These are phyloP conservation scores for Sebastes fasciatus DNA, from an alignment of 2,113 vertebrate genomes.

Conservation along the genomic window DNA sequence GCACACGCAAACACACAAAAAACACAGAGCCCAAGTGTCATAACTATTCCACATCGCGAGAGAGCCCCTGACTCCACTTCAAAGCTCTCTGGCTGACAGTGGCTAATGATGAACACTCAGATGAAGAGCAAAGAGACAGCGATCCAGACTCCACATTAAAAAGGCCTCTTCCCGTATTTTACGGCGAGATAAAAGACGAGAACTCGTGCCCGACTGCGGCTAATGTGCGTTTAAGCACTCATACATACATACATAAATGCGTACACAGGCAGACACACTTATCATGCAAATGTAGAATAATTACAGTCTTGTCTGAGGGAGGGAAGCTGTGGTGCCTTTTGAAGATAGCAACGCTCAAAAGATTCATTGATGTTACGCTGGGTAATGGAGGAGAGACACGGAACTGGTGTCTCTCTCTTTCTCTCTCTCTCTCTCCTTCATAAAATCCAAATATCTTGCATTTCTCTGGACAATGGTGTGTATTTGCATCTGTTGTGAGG, in stretches of 20 bases:
- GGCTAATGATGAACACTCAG: constrained; percentile 81
- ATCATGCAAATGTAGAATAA: constrained; percentile 82
- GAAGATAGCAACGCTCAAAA: constrained; percentile 76
- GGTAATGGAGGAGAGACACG: constrained; percentile 62
- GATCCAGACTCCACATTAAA: constrained; percentile 71
- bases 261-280: constrained; percentile 74
- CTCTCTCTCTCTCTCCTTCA: constrained; percentile 2
- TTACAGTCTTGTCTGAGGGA: constrained; percentile 74
- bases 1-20: constrained; percentile 49
- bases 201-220: constrained; percentile 52
- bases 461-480: constrained; percentile 3
- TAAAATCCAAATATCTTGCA: constrained; percentile 17
- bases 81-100: constrained; percentile 75
- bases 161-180: constrained; percentile 70
- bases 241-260: constrained; percentile 76
- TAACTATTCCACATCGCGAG: constrained; percentile 60
- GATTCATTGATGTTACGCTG: constrained; percentile 73
- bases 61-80: constrained; percentile 76
- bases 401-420: constrained; percentile 33
- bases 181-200: constrained; percentile 73
- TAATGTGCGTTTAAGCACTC: constrained; percentile 80
- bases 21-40: constrained; percentile 63
- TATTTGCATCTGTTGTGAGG: constrained; percentile 25
- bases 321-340: constrained; percentile 69
- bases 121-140: constrained; percentile 79